phyloP scores from a whole-genome alignment of 2,888 invertebrate species.

The Mactromeris polynyma region DNA sequence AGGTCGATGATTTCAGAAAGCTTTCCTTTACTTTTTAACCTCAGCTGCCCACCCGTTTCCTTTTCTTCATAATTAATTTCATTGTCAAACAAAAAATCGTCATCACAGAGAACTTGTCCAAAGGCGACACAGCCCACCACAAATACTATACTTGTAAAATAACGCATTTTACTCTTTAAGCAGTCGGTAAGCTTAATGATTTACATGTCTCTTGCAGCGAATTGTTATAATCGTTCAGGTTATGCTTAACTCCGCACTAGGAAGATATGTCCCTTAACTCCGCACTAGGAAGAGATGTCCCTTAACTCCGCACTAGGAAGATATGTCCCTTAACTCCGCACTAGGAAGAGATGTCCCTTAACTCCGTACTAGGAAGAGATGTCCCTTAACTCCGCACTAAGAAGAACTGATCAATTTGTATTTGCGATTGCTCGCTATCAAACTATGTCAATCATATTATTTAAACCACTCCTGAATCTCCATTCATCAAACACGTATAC shows the following conservation, averaged over 20 bases:
- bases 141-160: not conserved
- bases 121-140: not conserved
- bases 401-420: not conserved
- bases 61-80: slow-evolving; percentile 53
- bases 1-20: slow-evolving; percentile 57
- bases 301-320: too few species aligned
- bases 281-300: too few species aligned
- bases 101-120: not conserved
- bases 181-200: too few species aligned
- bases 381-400: too few species aligned
- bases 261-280: too few species aligned
- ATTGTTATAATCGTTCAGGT: too few species aligned
- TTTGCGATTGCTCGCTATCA: not conserved
- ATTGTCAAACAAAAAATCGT: slow-evolving; percentile 49
- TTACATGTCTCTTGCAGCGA: too few species aligned
- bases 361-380: too few species aligned
- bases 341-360: too few species aligned
- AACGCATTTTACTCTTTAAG: not conserved
- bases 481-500: not conserved
- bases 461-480: not conserved
- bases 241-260: too few species aligned
- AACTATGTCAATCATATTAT: not conserved
- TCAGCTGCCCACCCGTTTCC: slow-evolving; percentile 58
- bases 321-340: too few species aligned
- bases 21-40: slow-evolving; percentile 57